Percentiles rank a stretch among this genome's conserved stretches.
phyloP scores from a whole-genome alignment of 2,797 vertebrate genomes.

The Brotula barbata region DNA sequence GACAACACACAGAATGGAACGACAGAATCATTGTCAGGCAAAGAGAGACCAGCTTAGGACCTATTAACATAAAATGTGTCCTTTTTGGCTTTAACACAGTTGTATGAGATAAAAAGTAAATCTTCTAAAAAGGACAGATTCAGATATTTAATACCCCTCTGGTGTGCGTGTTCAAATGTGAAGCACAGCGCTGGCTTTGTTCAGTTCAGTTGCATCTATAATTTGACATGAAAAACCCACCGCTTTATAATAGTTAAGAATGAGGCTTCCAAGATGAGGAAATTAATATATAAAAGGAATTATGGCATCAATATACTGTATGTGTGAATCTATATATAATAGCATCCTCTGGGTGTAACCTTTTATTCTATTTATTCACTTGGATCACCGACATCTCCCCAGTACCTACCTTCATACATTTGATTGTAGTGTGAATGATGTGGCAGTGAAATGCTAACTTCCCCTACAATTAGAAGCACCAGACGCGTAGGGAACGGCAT shows the following conservation, averaged over 20 bases:
- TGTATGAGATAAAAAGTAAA: slow-evolving; percentile 10
- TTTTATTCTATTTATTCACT: not conserved
- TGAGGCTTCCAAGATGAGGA: slow-evolving; percentile 22
- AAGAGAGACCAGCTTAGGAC: not conserved
- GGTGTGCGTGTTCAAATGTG: slow-evolving; percentile 21
- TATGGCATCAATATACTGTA: not conserved
- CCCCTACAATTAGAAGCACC: slow-evolving; percentile 35
- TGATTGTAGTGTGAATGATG: slow-evolving; percentile 42
- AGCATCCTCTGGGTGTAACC: slow-evolving; percentile 7
- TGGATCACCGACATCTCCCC: slow-evolving; percentile 5
- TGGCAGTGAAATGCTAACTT: slow-evolving; percentile 7
- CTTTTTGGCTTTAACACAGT: slow-evolving; percentile 33
- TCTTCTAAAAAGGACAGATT: slow-evolving; percentile 34
- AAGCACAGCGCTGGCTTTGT: slow-evolving; percentile 34
- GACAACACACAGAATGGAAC: slow-evolving; percentile 7
- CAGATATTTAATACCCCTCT: slow-evolving; percentile 14
- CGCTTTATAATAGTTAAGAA: slow-evolving; percentile 15
- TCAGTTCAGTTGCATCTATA: slow-evolving; percentile 13
- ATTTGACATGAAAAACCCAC: slow-evolving; percentile 47
- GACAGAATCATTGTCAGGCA: no score
- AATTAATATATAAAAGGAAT: slow-evolving; percentile 20
- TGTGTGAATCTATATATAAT: slow-evolving; percentile 8
- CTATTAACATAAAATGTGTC: not conserved
- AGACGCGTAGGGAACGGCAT: slow-evolving; percentile 37
- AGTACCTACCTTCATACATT: not conserved